Percentiles rank a stretch among this genome's conserved stretches.
phyloP scores from a whole-genome alignment of 2,113 vertebrate genomes.

The Pagrus major region DNA sequence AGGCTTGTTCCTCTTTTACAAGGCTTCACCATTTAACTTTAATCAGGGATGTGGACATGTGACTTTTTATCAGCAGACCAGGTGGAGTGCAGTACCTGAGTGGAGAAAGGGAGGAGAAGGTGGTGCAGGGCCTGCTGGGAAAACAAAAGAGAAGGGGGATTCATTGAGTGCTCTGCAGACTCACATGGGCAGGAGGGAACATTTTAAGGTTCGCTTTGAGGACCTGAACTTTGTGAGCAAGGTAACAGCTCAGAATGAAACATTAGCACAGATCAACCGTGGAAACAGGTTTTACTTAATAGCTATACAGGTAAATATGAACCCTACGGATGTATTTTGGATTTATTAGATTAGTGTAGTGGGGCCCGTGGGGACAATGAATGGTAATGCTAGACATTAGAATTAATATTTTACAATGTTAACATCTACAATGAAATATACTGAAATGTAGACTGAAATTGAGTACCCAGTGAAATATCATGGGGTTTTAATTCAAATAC shows the following conservation, averaged over 20 bases:
- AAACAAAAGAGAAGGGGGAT: neutral
- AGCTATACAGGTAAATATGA: slow-evolving; percentile 37
- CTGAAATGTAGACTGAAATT: neutral
- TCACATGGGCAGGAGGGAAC: neutral
- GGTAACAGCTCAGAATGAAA: slow-evolving; percentile 51
- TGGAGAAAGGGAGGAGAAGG: neutral
- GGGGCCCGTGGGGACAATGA: neutral
- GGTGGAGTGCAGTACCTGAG: slow-evolving; percentile 54
- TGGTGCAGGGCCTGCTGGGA: slow-evolving; percentile 12
- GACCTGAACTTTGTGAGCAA: slow-evolving; percentile 48
- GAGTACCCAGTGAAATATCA: neutral
- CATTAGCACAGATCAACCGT: slow-evolving; percentile 69
- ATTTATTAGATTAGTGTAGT: slow-evolving; percentile 63
- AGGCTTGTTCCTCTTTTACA: neutral
- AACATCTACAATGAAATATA: slow-evolving; percentile 43
- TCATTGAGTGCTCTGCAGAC: neutral
- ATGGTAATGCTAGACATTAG: neutral
- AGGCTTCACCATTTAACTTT: slow-evolving; percentile 54
- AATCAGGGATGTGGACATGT: slow-evolving; percentile 47
- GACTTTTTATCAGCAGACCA: slow-evolving; percentile 55
- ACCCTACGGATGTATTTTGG: slow-evolving; percentile 53
- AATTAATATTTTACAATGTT: slow-evolving; percentile 12
- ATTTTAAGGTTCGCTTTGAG: slow-evolving; percentile 48
- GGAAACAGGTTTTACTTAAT: slow-evolving; percentile 73
- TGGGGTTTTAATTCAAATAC: neutral